These are phyloP conservation scores for Ochropleura plecta DNA, from an alignment of 2,888 invertebrate genomes.

Conservation along the genomic window DNA sequence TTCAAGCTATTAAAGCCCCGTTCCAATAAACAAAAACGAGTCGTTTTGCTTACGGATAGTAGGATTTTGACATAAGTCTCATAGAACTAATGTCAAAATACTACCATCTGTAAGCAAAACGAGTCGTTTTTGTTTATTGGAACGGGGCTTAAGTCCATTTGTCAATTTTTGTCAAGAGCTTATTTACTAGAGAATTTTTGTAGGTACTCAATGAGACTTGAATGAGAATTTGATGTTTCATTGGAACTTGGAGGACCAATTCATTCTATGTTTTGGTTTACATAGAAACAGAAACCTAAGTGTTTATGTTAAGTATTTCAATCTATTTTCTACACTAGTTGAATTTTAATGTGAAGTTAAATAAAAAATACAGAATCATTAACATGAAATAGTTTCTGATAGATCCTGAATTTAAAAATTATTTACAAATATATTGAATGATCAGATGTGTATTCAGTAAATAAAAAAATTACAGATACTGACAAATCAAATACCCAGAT, in stretches of 20 bases:
- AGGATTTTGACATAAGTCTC: too few relatives aligned
- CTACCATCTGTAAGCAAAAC: too few relatives aligned
- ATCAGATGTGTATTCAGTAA: neutral
- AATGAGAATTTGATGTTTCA: neutral
- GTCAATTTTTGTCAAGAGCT: constrained; percentile 31
- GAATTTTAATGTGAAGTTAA: neutral
- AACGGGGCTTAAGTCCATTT: constrained; percentile 30
- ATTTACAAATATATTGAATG: neutral
- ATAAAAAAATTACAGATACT: neutral
- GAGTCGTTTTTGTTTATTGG: too few relatives aligned
- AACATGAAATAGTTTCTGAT: too few relatives aligned
- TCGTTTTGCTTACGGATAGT: too few relatives aligned
- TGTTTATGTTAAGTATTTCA: constrained; percentile 8
- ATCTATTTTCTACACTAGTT: neutral
- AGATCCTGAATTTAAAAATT: too few relatives aligned
- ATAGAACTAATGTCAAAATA: too few relatives aligned
- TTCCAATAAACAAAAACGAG: too few relatives aligned
- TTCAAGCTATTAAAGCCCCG: neutral
- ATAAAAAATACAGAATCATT: too few relatives aligned
- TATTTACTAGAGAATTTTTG: constrained; percentile 1
- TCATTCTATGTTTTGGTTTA: neutral
- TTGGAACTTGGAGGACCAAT: constrained; percentile 1
- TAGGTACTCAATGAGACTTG: neutral
- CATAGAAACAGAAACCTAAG: neutral
- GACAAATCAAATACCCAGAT: neutral